Base-by-base conservation (phyloP, 1,140 invertebrate species). In the Cotesia vestalis region DNA sequence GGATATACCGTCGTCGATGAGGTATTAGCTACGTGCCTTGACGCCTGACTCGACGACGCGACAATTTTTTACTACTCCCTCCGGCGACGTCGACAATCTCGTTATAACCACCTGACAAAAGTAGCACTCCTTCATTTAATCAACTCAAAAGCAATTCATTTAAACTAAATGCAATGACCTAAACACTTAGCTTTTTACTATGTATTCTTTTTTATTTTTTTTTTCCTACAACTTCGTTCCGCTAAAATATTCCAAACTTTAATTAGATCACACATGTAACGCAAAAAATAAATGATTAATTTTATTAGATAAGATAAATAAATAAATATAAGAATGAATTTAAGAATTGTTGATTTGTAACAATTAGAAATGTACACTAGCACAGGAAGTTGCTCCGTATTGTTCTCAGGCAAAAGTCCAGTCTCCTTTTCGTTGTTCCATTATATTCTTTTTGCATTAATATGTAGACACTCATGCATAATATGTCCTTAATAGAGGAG, bases 31-130 rank as follows among this genome's bases (percentile, higher is more conserved):
- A 73, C 68, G 62, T 70, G 67, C 51, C 62, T 70, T 66, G 67
- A 73, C 72, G 68, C 72, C 72, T 60, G 64, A 68, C 72, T 40
- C 57, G 57, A 46, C 55, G 72, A 66, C 72, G 72, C 66, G 72
- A 73, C 72, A 59, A 70, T 73, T 73, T 73, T 73, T 73, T 73
- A 62, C 60, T 35, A 59, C 61, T 66, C 20, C 36, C 55, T 51
- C 62, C 46, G 5, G 46, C 67, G 51, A n/a, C 38, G 63, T 59
- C 66, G 36, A 69, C 67, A 69, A 73, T 73, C 72, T 70, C 60
- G 67, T 73, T 69, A 73, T 12, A 63, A 61, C 20, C 60, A 36
- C 57, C 61, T 9, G 63, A 66, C 52, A 72, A 64, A 66, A 67
- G 63, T 59, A 20, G 14, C 17, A 27, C 38, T 17, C 38, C 34